These are phyloP conservation scores for Tolmerus cingulatus DNA, from an alignment of 2,888 invertebrate species.

Conservation along the genomic window DNA sequence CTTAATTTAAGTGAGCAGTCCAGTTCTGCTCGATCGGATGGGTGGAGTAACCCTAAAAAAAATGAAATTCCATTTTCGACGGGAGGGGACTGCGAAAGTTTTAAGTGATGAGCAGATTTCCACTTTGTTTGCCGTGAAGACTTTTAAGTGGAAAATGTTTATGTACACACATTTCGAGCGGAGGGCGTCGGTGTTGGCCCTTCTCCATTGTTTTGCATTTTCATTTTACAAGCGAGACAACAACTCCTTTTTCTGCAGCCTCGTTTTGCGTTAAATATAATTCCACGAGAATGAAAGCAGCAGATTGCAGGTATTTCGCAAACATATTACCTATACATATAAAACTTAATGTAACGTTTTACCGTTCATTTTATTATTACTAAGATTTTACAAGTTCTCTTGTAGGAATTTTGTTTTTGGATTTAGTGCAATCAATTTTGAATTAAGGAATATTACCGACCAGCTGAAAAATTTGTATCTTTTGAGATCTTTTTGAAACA, in stretches of 20 bases:
- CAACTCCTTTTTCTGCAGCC: neutral
- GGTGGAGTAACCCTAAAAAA: neutral
- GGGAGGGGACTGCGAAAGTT: neutral
- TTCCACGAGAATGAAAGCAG: neutral
- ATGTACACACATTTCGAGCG: neutral
- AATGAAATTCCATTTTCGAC: neutral
- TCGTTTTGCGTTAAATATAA: neutral
- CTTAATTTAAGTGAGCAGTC: slow-evolving; percentile 46
- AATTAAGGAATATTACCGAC: too few species aligned
- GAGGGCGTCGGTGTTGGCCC: neutral
- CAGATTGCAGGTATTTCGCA: neutral
- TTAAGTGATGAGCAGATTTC: neutral
- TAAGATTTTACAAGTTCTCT: too few species aligned
- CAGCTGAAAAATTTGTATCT: too few species aligned
- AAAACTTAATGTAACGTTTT: too few species aligned
- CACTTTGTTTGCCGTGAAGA: neutral
- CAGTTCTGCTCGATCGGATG: neutral
- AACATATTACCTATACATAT: neutral
- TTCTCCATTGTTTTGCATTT: neutral
- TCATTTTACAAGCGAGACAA: neutral
- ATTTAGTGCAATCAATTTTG: too few species aligned
- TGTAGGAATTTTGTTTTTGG: too few species aligned
- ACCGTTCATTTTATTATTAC: too few species aligned
- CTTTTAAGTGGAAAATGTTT: neutral
- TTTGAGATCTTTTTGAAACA: too few species aligned